These are phyloP conservation scores for Philopedon plagiatum DNA, from an alignment of 2,888 invertebrate genomes.

Conservation along the genomic window DNA sequence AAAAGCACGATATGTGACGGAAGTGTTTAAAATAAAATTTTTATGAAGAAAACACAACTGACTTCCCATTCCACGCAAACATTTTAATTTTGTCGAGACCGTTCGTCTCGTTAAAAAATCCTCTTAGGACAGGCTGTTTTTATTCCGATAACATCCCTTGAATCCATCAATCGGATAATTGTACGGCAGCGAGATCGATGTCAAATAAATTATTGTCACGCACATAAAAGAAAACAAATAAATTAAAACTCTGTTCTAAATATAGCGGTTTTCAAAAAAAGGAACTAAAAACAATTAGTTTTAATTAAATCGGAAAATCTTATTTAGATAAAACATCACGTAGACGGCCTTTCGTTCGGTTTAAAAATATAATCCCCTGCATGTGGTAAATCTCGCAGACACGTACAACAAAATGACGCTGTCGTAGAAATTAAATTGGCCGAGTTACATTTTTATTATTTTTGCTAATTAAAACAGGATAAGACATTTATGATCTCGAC, in stretches of 20 bases:
- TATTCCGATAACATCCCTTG: conserved; percentile 15
- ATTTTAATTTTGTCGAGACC: conserved; percentile 7
- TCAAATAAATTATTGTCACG: conserved; percentile 16
- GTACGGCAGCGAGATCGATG: not conserved
- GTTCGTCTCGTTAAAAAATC: not conserved
- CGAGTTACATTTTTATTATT: conserved; percentile 21
- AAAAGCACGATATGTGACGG: not conserved
- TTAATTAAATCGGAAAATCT: conserved; percentile 46
- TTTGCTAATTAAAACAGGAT: not conserved
- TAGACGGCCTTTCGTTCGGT: conserved; percentile 38
- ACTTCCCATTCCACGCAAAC: not conserved
- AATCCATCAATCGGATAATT: conserved; percentile 17
- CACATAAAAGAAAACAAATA: conserved; percentile 5
- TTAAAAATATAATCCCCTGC: conserved; percentile 42
- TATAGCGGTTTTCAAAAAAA: not conserved
- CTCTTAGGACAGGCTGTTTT: conserved; percentile 8
- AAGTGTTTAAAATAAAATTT: not conserved
- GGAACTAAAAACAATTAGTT: conserved; percentile 34
- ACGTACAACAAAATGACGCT: conserved; percentile 41
- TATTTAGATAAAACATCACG: conserved; percentile 46
- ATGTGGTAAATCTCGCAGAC: conserved; percentile 33
- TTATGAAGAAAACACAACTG: not conserved
- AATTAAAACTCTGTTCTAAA: not conserved
- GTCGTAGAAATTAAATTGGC: conserved; percentile 35
- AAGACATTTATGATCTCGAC: conserved; percentile 20